Evolutionary conservation across 2,113 vertebrate genomes (phyloP).

Genomic region (Takifugu flavidus): DNA sequence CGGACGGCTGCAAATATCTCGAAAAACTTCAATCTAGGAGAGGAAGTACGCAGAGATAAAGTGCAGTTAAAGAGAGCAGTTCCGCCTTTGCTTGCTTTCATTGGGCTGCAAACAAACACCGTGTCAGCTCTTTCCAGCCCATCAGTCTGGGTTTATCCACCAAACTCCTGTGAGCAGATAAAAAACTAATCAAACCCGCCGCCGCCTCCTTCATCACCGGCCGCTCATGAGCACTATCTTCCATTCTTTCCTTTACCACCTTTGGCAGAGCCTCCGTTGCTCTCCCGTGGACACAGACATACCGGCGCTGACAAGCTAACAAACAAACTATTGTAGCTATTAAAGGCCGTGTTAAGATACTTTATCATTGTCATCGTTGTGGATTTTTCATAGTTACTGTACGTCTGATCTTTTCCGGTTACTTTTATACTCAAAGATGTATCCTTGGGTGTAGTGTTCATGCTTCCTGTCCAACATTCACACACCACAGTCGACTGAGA

Average conservation of each 20-base stretch:
- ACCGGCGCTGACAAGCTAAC: constrained; percentile 23
- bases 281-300: constrained; percentile 19
- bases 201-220: constrained; percentile 60
- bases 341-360: constrained; percentile 5
- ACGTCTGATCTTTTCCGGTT: no score
- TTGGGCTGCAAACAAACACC: constrained; percentile 55
- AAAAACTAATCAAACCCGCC: constrained; percentile 70
- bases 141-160: constrained; percentile 62
- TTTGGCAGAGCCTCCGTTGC: constrained; percentile 35
- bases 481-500: neutral
- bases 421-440: no score
- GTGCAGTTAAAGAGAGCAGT: neutral
- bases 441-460: no score
- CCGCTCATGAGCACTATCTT: constrained; percentile 47
- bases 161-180: constrained; percentile 63
- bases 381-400: no score
- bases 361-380: neutral
- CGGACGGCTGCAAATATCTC: constrained; percentile 1
- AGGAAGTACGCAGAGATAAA: neutral
- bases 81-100: no score
- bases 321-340: constrained; percentile 23
- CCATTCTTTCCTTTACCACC: constrained; percentile 16
- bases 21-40: neutral
- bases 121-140: constrained; percentile 38
- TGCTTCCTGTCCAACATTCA: no score